Evolutionary conservation across 2,113 vertebrate genomes (phyloP).

Genomic region (Acrocephalus kingi): DNA sequence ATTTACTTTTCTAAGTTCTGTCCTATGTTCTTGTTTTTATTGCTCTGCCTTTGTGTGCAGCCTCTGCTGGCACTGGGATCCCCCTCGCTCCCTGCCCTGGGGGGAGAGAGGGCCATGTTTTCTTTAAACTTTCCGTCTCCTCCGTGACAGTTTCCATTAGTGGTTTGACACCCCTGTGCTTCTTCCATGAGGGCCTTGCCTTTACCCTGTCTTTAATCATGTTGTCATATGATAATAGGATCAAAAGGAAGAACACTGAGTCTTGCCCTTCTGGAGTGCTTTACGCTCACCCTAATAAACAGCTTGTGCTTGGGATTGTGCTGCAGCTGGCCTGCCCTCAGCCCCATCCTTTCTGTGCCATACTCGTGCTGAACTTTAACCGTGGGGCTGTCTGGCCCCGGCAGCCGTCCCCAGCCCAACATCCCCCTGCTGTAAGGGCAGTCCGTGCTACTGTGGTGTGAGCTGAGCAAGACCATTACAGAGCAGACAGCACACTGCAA

Average conservation of each 20-base stretch:
- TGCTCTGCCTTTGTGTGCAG: conserved; percentile 24
- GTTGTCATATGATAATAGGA: conserved; percentile 69
- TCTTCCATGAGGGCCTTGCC: conserved; percentile 55
- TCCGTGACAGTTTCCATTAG: conserved; percentile 68
- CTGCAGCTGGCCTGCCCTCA: conserved; percentile 49
- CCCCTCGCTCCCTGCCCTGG: background rate
- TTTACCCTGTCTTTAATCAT: conserved; percentile 65
- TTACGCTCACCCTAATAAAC: conserved; percentile 47
- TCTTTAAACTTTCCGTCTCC: conserved; percentile 51
- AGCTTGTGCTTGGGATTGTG: conserved; percentile 58
- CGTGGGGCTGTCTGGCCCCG: background rate
- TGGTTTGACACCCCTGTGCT: conserved; percentile 66
- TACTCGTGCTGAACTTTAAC: background rate
- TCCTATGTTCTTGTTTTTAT: conserved; percentile 50
- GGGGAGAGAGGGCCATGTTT: conserved; percentile 16
- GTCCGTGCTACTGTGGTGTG: background rate
- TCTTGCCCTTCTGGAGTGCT: conserved; percentile 60
- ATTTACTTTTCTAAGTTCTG: conserved; percentile 55
- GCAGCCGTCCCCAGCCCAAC: background rate
- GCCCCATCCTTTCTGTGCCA: background rate
- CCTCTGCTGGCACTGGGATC: background rate
- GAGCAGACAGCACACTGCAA: background rate
- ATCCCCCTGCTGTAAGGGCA: background rate
- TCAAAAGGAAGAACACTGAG: conserved; percentile 58
- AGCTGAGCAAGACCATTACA: background rate